These are phyloP conservation scores for Diadumene lineata DNA, from an alignment of 92 coral and sea anemone genomes.

Conservation along the genomic window DNA sequence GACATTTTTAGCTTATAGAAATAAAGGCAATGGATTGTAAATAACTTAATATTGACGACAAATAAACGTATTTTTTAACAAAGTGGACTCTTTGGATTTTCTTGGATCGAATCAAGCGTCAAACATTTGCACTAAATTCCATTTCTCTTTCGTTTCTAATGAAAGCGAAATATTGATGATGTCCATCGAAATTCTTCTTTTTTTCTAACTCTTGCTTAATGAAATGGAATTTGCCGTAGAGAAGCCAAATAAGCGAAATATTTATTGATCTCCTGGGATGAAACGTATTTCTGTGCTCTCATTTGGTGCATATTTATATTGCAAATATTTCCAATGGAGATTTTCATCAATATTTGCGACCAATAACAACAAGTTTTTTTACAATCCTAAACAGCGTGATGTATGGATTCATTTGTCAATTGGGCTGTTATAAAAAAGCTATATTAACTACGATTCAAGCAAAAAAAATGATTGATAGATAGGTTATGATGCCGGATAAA, in stretches of 20 bases:
- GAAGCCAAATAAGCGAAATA: background rate
- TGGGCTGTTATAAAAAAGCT: too few relatives aligned
- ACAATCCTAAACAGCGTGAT: background rate
- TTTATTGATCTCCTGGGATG: background rate
- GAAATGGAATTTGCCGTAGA: background rate
- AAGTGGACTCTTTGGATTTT: background rate
- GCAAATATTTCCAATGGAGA: background rate
- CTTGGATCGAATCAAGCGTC: background rate
- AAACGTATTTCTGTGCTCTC: background rate
- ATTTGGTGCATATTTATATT: background rate
- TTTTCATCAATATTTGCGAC: background rate
- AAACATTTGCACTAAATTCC: background rate
- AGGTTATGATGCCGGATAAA: too few relatives aligned
- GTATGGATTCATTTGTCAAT: background rate
- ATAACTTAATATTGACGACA: background rate
- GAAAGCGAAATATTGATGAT: background rate
- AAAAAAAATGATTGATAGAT: too few relatives aligned
- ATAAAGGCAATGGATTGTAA: background rate
- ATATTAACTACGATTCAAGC: too few relatives aligned
- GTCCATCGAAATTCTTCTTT: background rate
- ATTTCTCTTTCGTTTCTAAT: background rate
- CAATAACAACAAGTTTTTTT: background rate
- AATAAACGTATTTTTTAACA: slow-evolving; percentile 8
- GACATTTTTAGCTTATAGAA: background rate
- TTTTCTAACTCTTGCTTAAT: background rate